A percentile compares a stretch with the other conserved stretches of the same genome.
These are phyloP conservation scores for Proterorhinus semilunaris DNA, from an alignment of 2,113 vertebrate species.

Conservation along the genomic window DNA sequence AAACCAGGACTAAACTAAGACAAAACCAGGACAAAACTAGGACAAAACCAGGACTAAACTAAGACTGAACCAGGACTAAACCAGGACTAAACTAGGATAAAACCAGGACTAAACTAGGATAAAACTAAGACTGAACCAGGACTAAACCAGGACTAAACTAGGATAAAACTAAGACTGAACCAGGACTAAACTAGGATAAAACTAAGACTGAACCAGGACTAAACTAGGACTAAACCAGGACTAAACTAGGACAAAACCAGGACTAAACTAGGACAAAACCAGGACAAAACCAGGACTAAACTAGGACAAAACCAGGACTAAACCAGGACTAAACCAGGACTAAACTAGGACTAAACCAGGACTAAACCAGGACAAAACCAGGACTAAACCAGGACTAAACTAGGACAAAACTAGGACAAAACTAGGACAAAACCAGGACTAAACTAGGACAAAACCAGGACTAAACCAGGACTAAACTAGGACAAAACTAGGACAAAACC, in stretches of 20 bases:
- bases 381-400: neutral
- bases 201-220: neutral
- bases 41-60: neutral
- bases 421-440: neutral
- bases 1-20: too few relatives aligned
- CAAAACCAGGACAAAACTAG: neutral
- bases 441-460: conserved; percentile 25
- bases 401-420: conserved; percentile 24
- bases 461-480: neutral
- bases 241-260: neutral
- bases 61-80: neutral
- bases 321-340: conserved; percentile 24
- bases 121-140: too few relatives aligned
- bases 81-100: neutral
- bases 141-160: neutral
- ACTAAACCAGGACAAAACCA: too few relatives aligned
- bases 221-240: neutral
- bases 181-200: neutral
- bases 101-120: too few relatives aligned
- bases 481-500: neutral
- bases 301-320: neutral
- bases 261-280: conserved; percentile 24
- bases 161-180: neutral
- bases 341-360: neutral
- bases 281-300: neutral